Conservation (phyloP, 2,113 vertebrate genomes). For the Bos indicus region DNA sequence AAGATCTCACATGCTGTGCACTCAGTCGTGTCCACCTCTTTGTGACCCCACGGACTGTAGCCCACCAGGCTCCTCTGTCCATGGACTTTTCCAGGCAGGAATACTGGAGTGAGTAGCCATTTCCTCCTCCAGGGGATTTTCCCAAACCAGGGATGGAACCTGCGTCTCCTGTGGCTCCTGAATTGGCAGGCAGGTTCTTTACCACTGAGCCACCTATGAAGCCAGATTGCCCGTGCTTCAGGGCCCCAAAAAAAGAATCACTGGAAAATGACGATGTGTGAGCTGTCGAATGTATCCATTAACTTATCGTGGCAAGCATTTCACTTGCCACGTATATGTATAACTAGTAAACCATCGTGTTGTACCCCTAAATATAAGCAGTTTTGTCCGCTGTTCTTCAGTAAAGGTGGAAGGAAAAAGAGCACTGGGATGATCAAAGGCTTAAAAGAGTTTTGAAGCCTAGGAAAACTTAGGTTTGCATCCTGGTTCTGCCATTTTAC, state of each 20-base stretch:
- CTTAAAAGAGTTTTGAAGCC: neutral
- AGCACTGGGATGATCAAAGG: neutral
- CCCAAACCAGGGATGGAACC: neutral
- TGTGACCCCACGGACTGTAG: neutral
- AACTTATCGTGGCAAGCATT: neutral
- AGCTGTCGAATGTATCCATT: neutral
- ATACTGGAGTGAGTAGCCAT: neutral
- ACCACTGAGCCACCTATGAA: neutral
- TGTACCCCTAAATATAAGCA: neutral
- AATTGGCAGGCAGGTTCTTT: neutral
- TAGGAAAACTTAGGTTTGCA: neutral
- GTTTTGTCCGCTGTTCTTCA: neutral
- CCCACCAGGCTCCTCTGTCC: neutral
- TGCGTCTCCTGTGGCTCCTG: neutral
- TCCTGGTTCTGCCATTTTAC: neutral
- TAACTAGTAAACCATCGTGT: neutral
- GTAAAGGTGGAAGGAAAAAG: neutral
- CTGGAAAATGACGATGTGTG: neutral
- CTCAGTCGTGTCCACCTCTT: neutral
- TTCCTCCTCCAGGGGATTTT: neutral
- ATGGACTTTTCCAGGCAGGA: neutral
- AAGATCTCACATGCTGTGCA: neutral
- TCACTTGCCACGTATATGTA: neutral
- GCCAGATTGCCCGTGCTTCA: neutral
- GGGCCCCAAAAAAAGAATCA: neutral